Evolutionary conservation across 2,113 vertebrate species (phyloP), one percentile per base, ranked within the genome.

Genomic region (Crotophaga sulcirostris): DNA sequence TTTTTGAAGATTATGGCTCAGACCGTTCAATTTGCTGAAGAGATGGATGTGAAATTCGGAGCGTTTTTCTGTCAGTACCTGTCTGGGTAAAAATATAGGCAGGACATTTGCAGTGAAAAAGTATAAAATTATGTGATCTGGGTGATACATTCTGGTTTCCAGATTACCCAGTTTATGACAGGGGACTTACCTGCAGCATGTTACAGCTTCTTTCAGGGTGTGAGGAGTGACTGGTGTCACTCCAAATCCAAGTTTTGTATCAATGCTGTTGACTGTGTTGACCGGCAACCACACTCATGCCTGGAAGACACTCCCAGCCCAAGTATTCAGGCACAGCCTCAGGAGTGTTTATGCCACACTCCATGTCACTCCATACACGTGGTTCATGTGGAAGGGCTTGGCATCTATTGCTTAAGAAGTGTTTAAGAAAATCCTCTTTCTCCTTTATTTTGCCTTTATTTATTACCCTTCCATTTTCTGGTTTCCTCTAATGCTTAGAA

Each of bases 351-450:
- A 26, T 67, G 62, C 51, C 52, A 3, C 9, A 33, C 66, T 64
- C 44, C 26, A n/a, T 40, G 28, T 44, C 0, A 0, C 25, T 45
- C 52, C 28, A 21, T 7, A 68, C 47, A 49, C 0, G 0, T 16
- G 62, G 36, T 44, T 28, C 14, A 5, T 38, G 49, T 36, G 23
- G 44, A 25, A 59, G 44, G 36, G n/a, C 18, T 67, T 51, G 33
- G n/a, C 4, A 7, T 24, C 25, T 76, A 0, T 31, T 44, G 12
- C 58, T 85, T 31, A 52, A 79, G 34, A 14, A 44, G 16, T 33
- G 16, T 20, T 18, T 64, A 25, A 72, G 36, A 67, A 82, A 75
- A n/a, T 66, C 24, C 21, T 82, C 34, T 38, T 93, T 18, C 44
- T 79, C 4, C 16, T 51, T 77, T 70, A 31, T 26, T 78, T 86